These are phyloP conservation scores for Calosoma granatense DNA, from an alignment of 1,140 invertebrate genomes.

Conservation along the genomic window DNA sequence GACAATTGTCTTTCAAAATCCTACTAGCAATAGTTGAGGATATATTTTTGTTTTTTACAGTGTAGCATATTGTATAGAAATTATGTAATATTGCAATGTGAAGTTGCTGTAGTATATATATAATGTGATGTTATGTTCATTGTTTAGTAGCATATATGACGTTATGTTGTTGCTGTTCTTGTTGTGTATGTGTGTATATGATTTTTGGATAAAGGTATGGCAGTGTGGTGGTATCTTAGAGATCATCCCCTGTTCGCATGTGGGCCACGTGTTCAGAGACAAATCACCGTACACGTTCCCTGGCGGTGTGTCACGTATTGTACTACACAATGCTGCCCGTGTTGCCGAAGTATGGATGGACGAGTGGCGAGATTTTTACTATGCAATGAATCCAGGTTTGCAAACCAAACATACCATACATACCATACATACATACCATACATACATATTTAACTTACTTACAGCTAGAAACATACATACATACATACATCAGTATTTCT, in stretches of 20 bases:
- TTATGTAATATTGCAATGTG: too few relatives aligned
- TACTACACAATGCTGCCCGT: conserved; percentile 92
- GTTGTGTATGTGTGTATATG: not conserved
- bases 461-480: too few relatives aligned
- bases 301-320: conserved; percentile 92
- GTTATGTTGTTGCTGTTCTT: not conserved
- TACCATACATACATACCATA: too few relatives aligned
- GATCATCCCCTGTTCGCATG: conserved; percentile 92
- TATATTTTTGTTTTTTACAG: too few relatives aligned
- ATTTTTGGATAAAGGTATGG: conserved; percentile 68
- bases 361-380: conserved; percentile 98
- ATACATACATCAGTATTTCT: too few relatives aligned
- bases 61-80: too few relatives aligned
- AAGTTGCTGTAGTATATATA: too few relatives aligned
- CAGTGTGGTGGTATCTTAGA: conserved; percentile 93
- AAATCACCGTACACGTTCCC: conserved; percentile 99
- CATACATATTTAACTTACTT: too few relatives aligned
- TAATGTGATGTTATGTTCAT: conserved; percentile 4
- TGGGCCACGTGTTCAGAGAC: conserved; percentile 97
- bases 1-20: too few relatives aligned
- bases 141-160: not conserved
- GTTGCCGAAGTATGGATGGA: conserved; percentile 98
- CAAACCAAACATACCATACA: conserved; percentile 18
- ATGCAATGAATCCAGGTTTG: conserved; percentile 96
- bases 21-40: too few relatives aligned